A percentile compares a stretch with the other conserved stretches of the same genome.
Conservation (phyloP, 2,888 invertebrate species). For the Lepidochitona cinerea region DNA sequence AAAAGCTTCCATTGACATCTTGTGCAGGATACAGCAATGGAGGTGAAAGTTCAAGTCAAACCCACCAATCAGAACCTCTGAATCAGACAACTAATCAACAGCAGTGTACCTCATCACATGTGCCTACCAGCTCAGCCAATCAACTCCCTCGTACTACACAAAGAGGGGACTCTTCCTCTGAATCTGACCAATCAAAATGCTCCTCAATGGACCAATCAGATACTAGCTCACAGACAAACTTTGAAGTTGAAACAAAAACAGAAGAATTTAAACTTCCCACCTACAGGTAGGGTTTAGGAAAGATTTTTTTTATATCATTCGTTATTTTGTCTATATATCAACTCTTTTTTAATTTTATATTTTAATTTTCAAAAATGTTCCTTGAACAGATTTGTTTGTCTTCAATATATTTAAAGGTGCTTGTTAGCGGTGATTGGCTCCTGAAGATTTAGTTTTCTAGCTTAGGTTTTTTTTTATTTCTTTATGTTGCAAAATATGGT, state of each 20-base stretch:
- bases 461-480: too few species aligned
- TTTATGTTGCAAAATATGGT: too few species aligned
- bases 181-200: conserved; percentile 8
- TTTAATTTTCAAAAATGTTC: too few species aligned
- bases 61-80: not conserved
- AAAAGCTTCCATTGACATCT: not conserved
- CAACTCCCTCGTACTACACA: not conserved
- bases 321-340: too few species aligned
- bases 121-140: not conserved
- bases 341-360: too few species aligned
- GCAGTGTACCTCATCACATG: conserved; percentile 3
- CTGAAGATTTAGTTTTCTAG: too few species aligned
- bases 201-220: conserved; percentile 1
- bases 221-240: not conserved
- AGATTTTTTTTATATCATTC: too few species aligned
- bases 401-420: too few species aligned
- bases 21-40: not conserved
- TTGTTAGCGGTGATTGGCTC: too few species aligned
- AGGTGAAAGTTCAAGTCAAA: not conserved
- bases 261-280: conserved; percentile 11
- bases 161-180: not conserved
- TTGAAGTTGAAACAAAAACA: not conserved
- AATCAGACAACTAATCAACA: not conserved
- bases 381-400: too few species aligned
- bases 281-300: conserved; percentile 15